Base-by-base conservation (phyloP, 2,888 invertebrate species). In the Apomyelois bistriatella region DNA sequence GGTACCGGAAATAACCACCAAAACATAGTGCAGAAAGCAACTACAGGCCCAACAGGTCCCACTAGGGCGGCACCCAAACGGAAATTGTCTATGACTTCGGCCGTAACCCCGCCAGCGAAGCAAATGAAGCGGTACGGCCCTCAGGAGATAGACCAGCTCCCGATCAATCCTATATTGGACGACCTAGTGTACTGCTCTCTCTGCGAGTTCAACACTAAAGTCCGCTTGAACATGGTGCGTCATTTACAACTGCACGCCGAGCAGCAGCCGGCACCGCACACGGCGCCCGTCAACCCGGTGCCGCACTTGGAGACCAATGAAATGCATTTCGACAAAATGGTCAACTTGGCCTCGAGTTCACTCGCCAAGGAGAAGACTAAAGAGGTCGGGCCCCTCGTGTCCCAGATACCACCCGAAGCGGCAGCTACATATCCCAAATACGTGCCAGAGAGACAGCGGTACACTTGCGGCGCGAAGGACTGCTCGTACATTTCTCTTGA, bases 301-400 rank as follows among this genome's bases (percentile, higher is more conserved):
- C 95, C 95, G 0, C 95, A 94, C 71, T 83, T 96, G 36, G 94
- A 94, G 61, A 93, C 93, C 38, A 94, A 94, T 60, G 95, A 96
- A 70, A 93, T 92, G 61, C 95, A 96, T 92, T 96, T 96, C 70
- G 96, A 96, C 74, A 95, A 94, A 74, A 96, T 96, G 96, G 91
- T 94, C 0, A 96, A 96, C 74, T 89, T 96, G 13, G 96, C 96
- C 0, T 93, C 94, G n/a, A 95, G 94, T 61, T 95, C 93, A 9
- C 63, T 77, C 13, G 61, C 59, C 0, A 64, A 76, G 3, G 76
- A 70, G 50, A 55, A 75, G 3, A 65, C 65, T 12, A 61, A 62
- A 1, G 70, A 68, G 1, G 52, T 49, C 6, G 41, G 53, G 0
- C 46, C 62, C 0, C 52, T 59, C 0, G 58, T 59, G 5, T 58